Conservation (phyloP, 2,797 vertebrate species). For the Pseudomugil gertrudae region DNA sequence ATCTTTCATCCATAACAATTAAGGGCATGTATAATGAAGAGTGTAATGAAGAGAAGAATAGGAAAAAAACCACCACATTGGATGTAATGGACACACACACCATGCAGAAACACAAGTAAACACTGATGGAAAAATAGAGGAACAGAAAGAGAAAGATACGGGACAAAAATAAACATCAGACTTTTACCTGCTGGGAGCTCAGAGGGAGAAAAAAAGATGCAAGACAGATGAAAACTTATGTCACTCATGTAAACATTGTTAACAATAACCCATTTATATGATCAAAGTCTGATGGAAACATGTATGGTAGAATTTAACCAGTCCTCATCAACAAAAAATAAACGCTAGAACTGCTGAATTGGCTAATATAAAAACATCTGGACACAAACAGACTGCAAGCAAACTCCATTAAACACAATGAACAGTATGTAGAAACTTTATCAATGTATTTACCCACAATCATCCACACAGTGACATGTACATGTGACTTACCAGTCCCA, state of each 20-base stretch:
- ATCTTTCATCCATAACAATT: not conserved
- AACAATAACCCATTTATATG: not conserved
- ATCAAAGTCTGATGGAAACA: not conserved
- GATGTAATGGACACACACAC: not conserved
- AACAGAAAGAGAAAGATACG: not conserved
- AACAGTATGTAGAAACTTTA: not conserved
- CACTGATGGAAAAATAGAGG: not conserved
- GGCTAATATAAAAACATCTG: not conserved
- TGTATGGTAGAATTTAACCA: not conserved
- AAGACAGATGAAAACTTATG: not conserved
- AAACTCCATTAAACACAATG: not conserved
- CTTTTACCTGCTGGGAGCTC: not conserved
- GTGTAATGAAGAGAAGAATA: not conserved
- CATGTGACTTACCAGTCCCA: slow-evolving; percentile 86
- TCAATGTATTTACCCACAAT: not conserved
- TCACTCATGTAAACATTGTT: not conserved
- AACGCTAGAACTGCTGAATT: not conserved
- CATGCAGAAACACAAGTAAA: not conserved
- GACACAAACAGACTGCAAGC: not conserved
- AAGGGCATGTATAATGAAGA: not conserved
- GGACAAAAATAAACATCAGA: not conserved
- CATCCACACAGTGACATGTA: not conserved
- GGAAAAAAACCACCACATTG: not conserved
- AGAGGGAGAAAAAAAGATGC: not conserved
- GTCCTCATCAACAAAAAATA: not conserved